phyloP scores from a whole-genome alignment of 2,797 vertebrate species.

The Coreius guichenoti region DNA sequence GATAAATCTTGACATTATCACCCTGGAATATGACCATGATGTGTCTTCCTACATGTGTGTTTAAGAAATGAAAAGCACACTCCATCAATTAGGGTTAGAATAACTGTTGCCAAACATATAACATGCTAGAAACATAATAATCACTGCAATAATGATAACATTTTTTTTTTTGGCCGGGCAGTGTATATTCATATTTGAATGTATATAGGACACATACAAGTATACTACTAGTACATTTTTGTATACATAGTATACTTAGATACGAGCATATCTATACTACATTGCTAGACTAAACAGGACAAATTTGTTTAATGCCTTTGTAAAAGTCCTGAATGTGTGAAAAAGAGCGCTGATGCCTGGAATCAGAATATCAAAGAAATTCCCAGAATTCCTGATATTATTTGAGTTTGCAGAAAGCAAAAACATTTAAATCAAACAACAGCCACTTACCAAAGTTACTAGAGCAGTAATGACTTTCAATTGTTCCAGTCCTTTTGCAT shows the following conservation, averaged over 20 bases:
- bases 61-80: too few relatives aligned
- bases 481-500: slow-evolving; percentile 80
- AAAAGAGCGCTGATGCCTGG: neutral
- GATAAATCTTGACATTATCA: too few relatives aligned
- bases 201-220: neutral
- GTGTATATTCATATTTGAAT: neutral
- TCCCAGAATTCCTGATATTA: slow-evolving; percentile 15
- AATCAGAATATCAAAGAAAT: neutral
- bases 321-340: neutral
- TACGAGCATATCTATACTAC: too few relatives aligned
- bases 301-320: neutral
- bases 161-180: too few relatives aligned
- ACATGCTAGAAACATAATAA: too few relatives aligned
- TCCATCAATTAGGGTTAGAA: too few relatives aligned
- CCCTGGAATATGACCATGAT: too few relatives aligned
- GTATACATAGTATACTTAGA: neutral
- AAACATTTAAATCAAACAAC: slow-evolving; percentile 29
- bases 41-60: too few relatives aligned
- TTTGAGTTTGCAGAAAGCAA: slow-evolving; percentile 8
- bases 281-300: too few relatives aligned
- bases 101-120: too few relatives aligned
- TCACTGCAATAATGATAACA: too few relatives aligned
- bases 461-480: slow-evolving; percentile 85
- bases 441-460: slow-evolving; percentile 83
- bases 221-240: neutral